Evolutionary conservation across 2,888 invertebrate species (phyloP).

Genomic region (Dryobota labecula): DNA sequence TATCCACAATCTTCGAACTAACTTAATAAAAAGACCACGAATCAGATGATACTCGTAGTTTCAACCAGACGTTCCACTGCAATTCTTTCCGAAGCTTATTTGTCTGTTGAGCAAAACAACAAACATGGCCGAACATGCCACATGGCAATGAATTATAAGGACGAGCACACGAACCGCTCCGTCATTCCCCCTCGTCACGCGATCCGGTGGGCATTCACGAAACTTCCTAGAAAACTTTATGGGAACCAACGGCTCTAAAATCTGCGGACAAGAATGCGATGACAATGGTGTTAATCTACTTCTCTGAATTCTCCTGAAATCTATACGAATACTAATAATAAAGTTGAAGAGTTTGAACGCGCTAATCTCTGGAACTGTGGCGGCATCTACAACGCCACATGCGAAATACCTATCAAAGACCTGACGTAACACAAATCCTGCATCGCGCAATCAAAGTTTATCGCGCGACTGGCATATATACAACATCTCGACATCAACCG

Average conservation of each 20-base stretch:
- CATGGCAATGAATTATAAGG: slow-evolving; percentile 69
- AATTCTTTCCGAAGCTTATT: slow-evolving; percentile 52
- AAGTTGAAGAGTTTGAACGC: too few species aligned
- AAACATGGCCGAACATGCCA: slow-evolving; percentile 65
- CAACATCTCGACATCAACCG: too few species aligned
- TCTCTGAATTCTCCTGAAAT: background rate
- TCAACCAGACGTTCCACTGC: slow-evolving; percentile 29
- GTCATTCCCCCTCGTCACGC: slow-evolving; percentile 65
- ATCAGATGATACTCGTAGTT: slow-evolving; percentile 20
- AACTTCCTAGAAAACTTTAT: slow-evolving; percentile 53
- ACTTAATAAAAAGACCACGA: slow-evolving; percentile 29
- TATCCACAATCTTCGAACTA: slow-evolving; percentile 39
- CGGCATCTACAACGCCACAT: too few species aligned
- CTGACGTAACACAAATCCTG: too few species aligned
- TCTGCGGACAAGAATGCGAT: slow-evolving; percentile 15
- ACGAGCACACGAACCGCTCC: slow-evolving; percentile 62
- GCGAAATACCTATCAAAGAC: too few species aligned
- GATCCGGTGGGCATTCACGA: slow-evolving; percentile 49
- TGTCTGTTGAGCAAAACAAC: slow-evolving; percentile 58
- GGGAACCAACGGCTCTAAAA: slow-evolving; percentile 36
- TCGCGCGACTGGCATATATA: too few species aligned
- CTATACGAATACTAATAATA: too few species aligned
- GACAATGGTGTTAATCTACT: slow-evolving; percentile 6
- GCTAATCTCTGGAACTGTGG: too few species aligned
- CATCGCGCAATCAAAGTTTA: too few species aligned